Evolutionary conservation across 53 echinoderm and acorn worm species (phyloP), one percentile per base, ranked within the genome.

Genomic region (Temnopleurus reevesii): DNA sequence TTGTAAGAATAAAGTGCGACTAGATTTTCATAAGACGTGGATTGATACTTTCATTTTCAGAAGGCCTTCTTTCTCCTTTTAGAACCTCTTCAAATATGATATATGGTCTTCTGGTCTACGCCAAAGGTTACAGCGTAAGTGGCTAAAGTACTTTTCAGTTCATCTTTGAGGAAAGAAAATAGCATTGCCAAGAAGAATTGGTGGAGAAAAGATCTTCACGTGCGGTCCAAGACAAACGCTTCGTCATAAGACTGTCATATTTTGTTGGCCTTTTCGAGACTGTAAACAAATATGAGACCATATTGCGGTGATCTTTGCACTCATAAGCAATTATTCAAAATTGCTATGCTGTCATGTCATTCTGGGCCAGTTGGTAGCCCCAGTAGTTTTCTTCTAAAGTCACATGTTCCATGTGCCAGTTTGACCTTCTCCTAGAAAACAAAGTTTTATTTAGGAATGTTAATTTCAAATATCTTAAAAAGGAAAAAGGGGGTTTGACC

Each of bases 141-240:
- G 88, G 88, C 53, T 71, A 51, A 87, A 87, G 88, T 87, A 87
- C 88, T 87, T 87, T 87, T 15, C 19, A 87, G 88, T 46, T 87
- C 88, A 47, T 87, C 54, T 65, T 53, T 12, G 45, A 55, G 88
- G 38, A 38, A 66, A 47, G 25, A 45, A 60, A 38, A 59, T 59
- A 44, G 44, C 85, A 61, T 44, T 51, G 46, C 24, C 26, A 85
- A 53, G 19, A 57, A 81, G 19, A 65, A 65, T 18, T 18, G n/a
- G 19, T 65, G 65, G 28, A 53, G 53, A 87, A 86, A 54, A 46
- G 71, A 71, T 53, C 88, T 66, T 66, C 88, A 87, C 46, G 76
- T 86, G 86, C 86, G 86, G 86, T 86, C 86, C 63, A 19, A 59
- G 18, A 44, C 19, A 87, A 87, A 66, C 88, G 71, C 49, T 87